phyloP scores from a whole-genome alignment of 2,797 vertebrate species.

The Scomberomorus guttatus region DNA sequence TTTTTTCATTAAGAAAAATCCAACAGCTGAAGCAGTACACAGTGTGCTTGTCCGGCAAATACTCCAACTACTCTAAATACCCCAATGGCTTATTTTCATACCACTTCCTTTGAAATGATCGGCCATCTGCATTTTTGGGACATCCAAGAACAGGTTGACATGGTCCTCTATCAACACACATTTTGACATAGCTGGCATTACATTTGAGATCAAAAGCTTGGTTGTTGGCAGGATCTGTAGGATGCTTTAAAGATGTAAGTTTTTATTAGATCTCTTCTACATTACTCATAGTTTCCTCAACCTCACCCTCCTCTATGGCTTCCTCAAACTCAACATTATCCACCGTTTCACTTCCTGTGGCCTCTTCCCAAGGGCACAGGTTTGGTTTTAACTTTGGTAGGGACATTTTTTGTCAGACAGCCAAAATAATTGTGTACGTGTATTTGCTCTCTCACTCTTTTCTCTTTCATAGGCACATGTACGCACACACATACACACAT shows the following conservation, averaged over 20 bases:
- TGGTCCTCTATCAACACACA: neutral
- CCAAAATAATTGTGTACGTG: too few species aligned
- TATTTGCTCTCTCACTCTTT: too few species aligned
- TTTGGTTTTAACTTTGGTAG: too few species aligned
- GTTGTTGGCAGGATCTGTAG: neutral
- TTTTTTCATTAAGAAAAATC: too few species aligned
- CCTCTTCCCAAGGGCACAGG: neutral
- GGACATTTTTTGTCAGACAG: too few species aligned
- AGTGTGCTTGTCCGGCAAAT: too few species aligned
- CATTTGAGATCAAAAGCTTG: neutral
- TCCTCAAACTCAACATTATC: neutral
- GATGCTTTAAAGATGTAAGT: neutral
- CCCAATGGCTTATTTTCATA: neutral
- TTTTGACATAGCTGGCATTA: slow-evolving; percentile 1
- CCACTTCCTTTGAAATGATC: neutral
- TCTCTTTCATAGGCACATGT: too few species aligned
- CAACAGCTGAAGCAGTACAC: too few species aligned
- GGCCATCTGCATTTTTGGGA: neutral
- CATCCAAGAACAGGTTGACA: neutral
- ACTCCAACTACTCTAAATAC: too few species aligned
- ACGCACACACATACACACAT: too few species aligned
- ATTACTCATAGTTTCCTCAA: neutral
- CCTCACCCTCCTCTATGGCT: neutral
- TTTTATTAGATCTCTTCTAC: neutral
- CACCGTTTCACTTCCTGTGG: neutral